Conservation (phyloP, 2,888 invertebrate genomes). For the Scrobipalpa costella region DNA sequence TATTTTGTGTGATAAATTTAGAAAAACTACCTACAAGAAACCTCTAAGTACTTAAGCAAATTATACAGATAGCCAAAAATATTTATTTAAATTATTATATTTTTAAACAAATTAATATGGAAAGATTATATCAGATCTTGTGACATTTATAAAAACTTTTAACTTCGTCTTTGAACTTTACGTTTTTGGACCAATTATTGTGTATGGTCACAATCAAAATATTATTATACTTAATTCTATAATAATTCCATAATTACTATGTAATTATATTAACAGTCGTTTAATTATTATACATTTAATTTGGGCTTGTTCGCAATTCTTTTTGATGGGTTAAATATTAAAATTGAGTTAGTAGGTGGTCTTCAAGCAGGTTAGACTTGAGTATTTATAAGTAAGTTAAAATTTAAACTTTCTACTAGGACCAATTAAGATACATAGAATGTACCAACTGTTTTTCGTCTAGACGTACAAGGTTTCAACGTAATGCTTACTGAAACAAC, state of each 20-base stretch:
- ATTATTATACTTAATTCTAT: constrained; percentile 21
- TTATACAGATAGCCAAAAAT: background rate
- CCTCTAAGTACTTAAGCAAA: too few relatives aligned
- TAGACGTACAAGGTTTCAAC: too few relatives aligned
- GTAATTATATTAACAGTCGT: constrained; percentile 11
- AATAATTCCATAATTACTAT: constrained; percentile 19
- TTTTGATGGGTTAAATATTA: constrained; percentile 1
- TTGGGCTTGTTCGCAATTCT: constrained; percentile 10
- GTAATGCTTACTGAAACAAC: too few relatives aligned
- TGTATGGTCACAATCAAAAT: constrained; percentile 13
- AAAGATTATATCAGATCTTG: constrained; percentile 11
- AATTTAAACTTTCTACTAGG: too few relatives aligned
- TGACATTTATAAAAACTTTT: constrained; percentile 26
- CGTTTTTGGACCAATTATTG: constrained; percentile 36
- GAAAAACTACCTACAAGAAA: too few relatives aligned
- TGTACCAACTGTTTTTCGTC: too few relatives aligned
- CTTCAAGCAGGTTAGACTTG: background rate
- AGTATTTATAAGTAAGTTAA: too few relatives aligned
- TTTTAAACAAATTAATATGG: background rate
- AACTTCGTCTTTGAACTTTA: constrained; percentile 51
- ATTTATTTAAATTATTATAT: background rate
- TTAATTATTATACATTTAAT: constrained; percentile 13
- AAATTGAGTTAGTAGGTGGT: constrained; percentile 12
- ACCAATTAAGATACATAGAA: too few relatives aligned
- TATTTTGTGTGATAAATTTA: too few relatives aligned